These are phyloP conservation scores for Eira barbara DNA, from an alignment of 2,113 vertebrate species.

Conservation along the genomic window DNA sequence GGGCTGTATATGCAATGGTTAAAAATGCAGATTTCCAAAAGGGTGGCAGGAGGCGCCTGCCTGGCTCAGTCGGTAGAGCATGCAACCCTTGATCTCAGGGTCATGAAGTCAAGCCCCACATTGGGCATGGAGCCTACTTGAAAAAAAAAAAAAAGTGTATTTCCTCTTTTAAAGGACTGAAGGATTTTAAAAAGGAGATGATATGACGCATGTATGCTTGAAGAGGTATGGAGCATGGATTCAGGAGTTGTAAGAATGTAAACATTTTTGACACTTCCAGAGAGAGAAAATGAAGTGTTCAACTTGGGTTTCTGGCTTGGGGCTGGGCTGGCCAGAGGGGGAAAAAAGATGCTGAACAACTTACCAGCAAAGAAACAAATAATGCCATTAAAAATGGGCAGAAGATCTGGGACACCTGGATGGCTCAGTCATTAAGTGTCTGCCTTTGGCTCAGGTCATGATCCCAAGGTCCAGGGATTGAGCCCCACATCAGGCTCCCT, in stretches of 20 bases:
- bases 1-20: neutral
- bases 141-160: neutral
- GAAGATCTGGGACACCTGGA: neutral
- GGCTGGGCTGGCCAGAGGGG: neutral
- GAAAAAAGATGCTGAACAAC: neutral
- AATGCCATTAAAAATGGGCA: neutral
- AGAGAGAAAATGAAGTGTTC: neutral
- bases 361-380: neutral
- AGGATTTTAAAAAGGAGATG: neutral
- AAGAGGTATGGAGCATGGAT: neutral
- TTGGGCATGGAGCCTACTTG: neutral
- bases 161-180: neutral
- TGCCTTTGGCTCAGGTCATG: no score
- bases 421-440: no score
- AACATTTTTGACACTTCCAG: neutral
- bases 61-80: neutral
- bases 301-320: neutral
- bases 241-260: neutral
- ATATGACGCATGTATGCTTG: neutral
- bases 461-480: no score
- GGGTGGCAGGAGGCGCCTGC: rapidly evolving
- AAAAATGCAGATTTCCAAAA: neutral
- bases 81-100: neutral
- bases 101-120: neutral
- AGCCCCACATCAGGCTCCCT: no score